These are phyloP conservation scores for Meriones unguiculatus DNA, from an alignment of 2,113 vertebrate genomes.

Conservation along the genomic window DNA sequence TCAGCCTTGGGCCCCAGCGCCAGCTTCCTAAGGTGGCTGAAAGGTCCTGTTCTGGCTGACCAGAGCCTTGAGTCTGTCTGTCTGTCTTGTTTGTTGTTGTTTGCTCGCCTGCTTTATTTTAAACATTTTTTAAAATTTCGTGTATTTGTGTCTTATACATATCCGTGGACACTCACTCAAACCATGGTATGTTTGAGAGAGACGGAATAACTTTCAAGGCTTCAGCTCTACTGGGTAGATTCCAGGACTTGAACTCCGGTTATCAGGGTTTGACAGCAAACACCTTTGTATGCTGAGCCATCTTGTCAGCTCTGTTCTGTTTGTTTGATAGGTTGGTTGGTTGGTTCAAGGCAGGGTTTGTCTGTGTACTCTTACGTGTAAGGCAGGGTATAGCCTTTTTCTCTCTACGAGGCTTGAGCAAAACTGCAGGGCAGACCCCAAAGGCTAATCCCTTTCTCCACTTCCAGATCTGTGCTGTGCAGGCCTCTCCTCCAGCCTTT, in stretches of 20 bases:
- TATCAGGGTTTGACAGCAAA: neutral
- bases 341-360: neutral
- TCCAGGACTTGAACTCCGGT: neutral
- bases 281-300: neutral
- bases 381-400: accelerated
- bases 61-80: neutral
- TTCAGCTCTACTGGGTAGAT: neutral
- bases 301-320: neutral
- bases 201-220: neutral
- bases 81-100: neutral
- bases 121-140: neutral
- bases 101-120: neutral
- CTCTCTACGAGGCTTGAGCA: neutral
- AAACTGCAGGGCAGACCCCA: neutral
- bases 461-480: neutral
- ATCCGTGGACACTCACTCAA: neutral
- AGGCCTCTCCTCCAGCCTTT: accelerated
- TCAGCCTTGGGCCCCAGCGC: neutral
- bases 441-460: neutral
- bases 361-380: too few relatives aligned
- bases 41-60: neutral
- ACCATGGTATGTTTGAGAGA: neutral
- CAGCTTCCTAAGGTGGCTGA: neutral
- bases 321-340: too few relatives aligned
- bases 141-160: neutral